These are phyloP conservation scores for Phylloscopus trochilus DNA, from an alignment of 2,113 vertebrate species.

Conservation along the genomic window DNA sequence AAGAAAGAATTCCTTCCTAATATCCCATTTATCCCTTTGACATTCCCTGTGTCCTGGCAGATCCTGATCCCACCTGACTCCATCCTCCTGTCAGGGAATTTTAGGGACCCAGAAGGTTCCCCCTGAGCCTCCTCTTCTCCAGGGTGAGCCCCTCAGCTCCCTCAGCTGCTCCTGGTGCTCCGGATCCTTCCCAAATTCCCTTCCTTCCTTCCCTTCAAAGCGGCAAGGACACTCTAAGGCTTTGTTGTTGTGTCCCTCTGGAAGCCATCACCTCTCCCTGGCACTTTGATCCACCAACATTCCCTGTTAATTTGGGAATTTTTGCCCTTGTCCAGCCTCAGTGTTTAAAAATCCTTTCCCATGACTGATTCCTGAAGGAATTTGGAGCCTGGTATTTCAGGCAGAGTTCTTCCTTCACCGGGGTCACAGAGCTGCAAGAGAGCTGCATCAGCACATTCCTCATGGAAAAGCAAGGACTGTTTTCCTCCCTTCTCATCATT, in stretches of 20 bases:
- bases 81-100: neutral
- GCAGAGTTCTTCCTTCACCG: neutral
- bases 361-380: neutral
- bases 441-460: neutral
- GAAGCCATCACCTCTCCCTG: neutral
- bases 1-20: neutral
- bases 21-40: neutral
- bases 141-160: neutral
- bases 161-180: neutral
- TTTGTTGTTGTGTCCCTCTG: neutral
- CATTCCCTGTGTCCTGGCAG: neutral
- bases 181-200: neutral
- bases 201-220: neutral
- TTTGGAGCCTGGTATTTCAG: neutral
- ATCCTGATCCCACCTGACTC: neutral
- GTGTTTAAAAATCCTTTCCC: neutral
- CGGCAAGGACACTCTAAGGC: neutral
- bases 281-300: neutral
- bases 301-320: accelerated
- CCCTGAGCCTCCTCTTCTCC: neutral
- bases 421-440: neutral
- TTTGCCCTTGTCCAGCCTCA: neutral
- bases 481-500: neutral
- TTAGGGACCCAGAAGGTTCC: accelerated
- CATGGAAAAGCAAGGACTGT: neutral